These are phyloP conservation scores for Phalera bucephala DNA, from an alignment of 2,888 invertebrate species.

Conservation along the genomic window DNA sequence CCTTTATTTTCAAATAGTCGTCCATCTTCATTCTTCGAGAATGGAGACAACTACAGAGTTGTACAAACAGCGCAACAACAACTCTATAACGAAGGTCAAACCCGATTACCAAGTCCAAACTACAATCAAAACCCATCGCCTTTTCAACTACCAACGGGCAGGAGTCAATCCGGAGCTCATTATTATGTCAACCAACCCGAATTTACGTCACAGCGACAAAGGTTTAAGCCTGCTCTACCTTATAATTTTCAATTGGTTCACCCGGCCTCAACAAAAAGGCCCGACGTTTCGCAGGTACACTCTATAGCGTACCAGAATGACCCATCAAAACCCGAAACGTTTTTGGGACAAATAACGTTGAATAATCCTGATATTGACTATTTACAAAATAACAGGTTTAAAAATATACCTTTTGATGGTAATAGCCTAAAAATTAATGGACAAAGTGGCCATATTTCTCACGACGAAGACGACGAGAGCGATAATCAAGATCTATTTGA, in stretches of 20 bases:
- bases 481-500: conserved; percentile 73
- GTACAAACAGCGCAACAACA: conserved; percentile 58
- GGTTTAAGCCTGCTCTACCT: conserved; percentile 68
- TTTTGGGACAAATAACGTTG: conserved; percentile 84
- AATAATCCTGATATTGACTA: conserved; percentile 83
- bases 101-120: conserved; percentile 71
- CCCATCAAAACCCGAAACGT: conserved; percentile 84
- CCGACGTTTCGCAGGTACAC: conserved; percentile 82
- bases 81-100: conserved; percentile 61
- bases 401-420: conserved; percentile 74
- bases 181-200: conserved; percentile 77
- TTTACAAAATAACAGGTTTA: conserved; percentile 70
- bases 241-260: conserved; percentile 73
- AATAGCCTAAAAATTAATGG: conserved; percentile 75
- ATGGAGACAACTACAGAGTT: conserved; percentile 64
- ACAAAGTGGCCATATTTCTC: conserved; percentile 65
- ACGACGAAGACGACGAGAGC: conserved; percentile 67
- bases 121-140: conserved; percentile 78
- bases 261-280: conserved; percentile 78
- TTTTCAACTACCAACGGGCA: conserved; percentile 73
- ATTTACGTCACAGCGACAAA: conserved; percentile 62
- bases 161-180: conserved; percentile 72
- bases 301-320: conserved; percentile 82
- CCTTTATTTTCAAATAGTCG: conserved; percentile 69
- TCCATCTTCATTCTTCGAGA: conserved; percentile 62